Conservation (phyloP, 2,888 invertebrate genomes). For the Rotaria sp. region DNA sequence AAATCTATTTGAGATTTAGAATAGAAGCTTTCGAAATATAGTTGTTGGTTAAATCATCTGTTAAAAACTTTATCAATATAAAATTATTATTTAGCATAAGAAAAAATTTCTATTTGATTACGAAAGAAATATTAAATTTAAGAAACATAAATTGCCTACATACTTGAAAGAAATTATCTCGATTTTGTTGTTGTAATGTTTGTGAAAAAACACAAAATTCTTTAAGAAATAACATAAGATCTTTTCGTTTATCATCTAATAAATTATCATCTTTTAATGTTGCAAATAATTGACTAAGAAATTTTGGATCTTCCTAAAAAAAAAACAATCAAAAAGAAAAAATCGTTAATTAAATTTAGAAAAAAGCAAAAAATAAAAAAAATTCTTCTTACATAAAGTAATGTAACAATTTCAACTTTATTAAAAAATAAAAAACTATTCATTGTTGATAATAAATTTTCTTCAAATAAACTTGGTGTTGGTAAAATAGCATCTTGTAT, state of each 20-base stretch:
- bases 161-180: constrained; percentile 89
- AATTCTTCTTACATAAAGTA: constrained; percentile 64
- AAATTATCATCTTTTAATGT: constrained; percentile 82
- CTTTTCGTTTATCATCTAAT: constrained; percentile 74
- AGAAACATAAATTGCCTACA: background rate
- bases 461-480: constrained; percentile 96
- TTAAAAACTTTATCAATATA: no score
- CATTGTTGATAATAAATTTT: constrained; percentile 91
- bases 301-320: constrained; percentile 84
- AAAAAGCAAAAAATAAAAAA: background rate
- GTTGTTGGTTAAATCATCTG: no score
- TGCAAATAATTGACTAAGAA: constrained; percentile 85
- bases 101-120: no score
- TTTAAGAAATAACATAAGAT: constrained; percentile 90
- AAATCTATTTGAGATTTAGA: no score
- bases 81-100: no score
- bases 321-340: no score
- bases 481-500: constrained; percentile 93
- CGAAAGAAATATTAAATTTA: no score
- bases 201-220: constrained; percentile 99
- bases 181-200: constrained; percentile 88
- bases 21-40: no score
- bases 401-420: constrained; percentile 95
- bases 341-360: background rate
- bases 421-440: constrained; percentile 99